Evolutionary conservation across 2,888 invertebrate genomes (phyloP).

Genomic region (Stomorhina lunata): DNA sequence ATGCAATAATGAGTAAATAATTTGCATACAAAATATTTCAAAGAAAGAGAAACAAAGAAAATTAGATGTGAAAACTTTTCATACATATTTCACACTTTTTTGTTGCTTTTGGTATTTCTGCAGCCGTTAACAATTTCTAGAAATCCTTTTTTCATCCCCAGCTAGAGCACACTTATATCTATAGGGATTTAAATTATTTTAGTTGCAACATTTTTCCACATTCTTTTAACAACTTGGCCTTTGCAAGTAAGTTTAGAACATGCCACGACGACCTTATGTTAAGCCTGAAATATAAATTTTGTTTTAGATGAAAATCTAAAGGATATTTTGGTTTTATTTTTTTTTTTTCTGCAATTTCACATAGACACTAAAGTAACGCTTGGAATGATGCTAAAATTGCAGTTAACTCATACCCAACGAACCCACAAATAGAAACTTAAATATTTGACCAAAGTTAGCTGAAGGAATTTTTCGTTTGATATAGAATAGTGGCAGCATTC

Average conservation of each 20-base stretch:
- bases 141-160: conserved; percentile 1
- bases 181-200: conserved; percentile 39
- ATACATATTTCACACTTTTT: conserved; percentile 4
- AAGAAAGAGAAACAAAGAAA: neutral
- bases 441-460: conserved; percentile 12
- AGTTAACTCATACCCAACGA: neutral
- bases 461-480: neutral
- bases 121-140: neutral
- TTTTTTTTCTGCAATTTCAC: too few relatives aligned
- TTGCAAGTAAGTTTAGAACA: neutral
- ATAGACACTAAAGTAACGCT: neutral
- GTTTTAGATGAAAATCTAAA: conserved; percentile 72
- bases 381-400: neutral
- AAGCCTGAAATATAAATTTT: conserved; percentile 75
- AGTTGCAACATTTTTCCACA: neutral
- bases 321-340: conserved; percentile 62
- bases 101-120: neutral
- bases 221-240: neutral
- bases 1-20: conserved; percentile 29
- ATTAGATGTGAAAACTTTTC: neutral
- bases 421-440: neutral
- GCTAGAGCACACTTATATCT: neutral
- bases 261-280: conserved; percentile 60
- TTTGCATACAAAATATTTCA: conserved; percentile 8
- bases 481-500: neutral